Percentiles rank a stretch among this genome's conserved stretches.
phyloP scores from a whole-genome alignment of 2,797 vertebrate genomes.

The Florisuga fusca region DNA sequence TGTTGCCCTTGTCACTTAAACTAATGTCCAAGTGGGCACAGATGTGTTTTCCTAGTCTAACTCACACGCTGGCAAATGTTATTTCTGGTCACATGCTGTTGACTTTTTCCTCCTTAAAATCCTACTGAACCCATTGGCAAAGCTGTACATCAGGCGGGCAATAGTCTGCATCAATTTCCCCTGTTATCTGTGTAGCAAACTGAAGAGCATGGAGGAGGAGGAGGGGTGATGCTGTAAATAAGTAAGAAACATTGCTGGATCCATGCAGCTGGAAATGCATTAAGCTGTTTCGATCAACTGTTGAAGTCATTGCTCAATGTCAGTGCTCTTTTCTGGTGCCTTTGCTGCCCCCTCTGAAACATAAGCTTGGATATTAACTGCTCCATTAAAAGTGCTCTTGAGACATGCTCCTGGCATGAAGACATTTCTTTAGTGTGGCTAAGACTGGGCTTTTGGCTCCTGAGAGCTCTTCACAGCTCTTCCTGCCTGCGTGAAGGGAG shows the following conservation, averaged over 20 bases:
- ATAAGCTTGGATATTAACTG: constrained; percentile 43
- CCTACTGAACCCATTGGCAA: constrained; percentile 37
- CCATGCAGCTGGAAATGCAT: constrained; percentile 52
- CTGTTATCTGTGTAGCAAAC: constrained; percentile 42
- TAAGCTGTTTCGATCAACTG: constrained; percentile 56
- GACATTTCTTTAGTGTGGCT: background rate
- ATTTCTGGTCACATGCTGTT: constrained; percentile 51
- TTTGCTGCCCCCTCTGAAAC: constrained; percentile 4
- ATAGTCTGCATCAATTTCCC: constrained; percentile 61
- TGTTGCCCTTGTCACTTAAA: constrained; percentile 47
- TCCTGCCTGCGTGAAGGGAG: background rate
- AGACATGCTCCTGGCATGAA: background rate
- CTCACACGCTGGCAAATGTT: constrained; percentile 21
- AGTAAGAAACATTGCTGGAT: constrained; percentile 50
- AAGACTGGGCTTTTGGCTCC: background rate
- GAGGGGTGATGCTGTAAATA: constrained; percentile 53
- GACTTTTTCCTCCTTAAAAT: constrained; percentile 59
- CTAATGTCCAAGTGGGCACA: constrained; percentile 3
- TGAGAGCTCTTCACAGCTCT: background rate
- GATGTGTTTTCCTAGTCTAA: constrained; percentile 17
- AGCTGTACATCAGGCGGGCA: constrained; percentile 24
- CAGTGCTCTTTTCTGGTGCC: background rate
- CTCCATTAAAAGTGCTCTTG: constrained; percentile 47
- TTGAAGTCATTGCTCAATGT: constrained; percentile 46
- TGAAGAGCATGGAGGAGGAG: background rate